Percentiles rank a stretch among this genome's conserved stretches.
Evolutionary conservation across 2,888 invertebrate species (phyloP).

Genomic region (Dendrolimus houi): DNA sequence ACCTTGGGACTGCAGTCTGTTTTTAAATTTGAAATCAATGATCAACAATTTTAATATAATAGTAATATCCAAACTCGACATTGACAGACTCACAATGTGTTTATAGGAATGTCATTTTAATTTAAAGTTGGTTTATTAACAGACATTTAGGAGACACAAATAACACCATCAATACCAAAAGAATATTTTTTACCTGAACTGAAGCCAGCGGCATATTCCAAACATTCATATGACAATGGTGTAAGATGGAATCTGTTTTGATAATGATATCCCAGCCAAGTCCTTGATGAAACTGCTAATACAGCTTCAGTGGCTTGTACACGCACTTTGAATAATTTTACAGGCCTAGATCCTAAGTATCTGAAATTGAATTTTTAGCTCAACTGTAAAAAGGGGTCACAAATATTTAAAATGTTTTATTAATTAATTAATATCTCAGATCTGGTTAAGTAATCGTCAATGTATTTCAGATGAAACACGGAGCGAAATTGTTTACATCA

Average conservation of each 20-base stretch:
- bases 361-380: slow-evolving; percentile 24
- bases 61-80: no score
- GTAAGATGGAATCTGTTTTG: slow-evolving; percentile 97
- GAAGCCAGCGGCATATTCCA: slow-evolving; percentile 99
- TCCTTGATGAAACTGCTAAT: slow-evolving; percentile 96
- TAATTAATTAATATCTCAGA: slow-evolving; percentile 37
- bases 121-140: no score
- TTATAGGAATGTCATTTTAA: no score
- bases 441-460: slow-evolving; percentile 74
- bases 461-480: slow-evolving; percentile 79
- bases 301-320: slow-evolving; percentile 98
- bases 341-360: slow-evolving; percentile 96
- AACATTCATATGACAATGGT: slow-evolving; percentile 95
- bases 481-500: slow-evolving; percentile 67
- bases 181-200: slow-evolving; percentile 75
- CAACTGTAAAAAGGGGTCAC: not conserved
- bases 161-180: not conserved
- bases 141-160: no score
- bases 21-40: no score
- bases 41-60: no score
- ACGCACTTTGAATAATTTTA: slow-evolving; percentile 95
- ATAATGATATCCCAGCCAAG: slow-evolving; percentile 99
- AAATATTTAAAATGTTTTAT: not conserved
- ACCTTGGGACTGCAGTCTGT: no score
- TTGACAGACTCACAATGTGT: no score